Conservation (phyloP, 2,113 vertebrate genomes). For the Oryzias curvinotus region DNA sequence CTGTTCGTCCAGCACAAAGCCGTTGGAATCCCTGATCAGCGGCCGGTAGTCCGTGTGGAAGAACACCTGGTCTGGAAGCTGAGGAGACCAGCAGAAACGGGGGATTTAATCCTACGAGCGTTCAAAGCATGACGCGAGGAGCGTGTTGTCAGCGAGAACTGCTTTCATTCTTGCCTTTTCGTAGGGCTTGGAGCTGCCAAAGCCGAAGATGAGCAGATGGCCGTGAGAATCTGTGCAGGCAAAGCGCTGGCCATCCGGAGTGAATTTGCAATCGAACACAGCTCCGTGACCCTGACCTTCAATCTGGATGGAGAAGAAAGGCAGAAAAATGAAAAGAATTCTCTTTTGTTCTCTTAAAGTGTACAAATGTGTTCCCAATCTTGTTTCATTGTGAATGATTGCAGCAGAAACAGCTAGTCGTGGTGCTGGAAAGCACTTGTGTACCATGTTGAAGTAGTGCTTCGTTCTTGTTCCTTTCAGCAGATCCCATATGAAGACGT, state of each 20-base stretch:
- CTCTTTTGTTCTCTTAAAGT: no score
- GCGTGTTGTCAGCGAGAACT: background rate
- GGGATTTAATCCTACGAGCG: background rate
- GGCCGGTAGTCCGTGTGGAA: constrained; percentile 98
- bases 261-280: constrained; percentile 98
- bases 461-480: constrained; percentile 86
- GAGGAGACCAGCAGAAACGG: constrained; percentile 5
- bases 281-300: constrained; percentile 97
- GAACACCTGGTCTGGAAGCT: constrained; percentile 99
- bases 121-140: no score
- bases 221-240: constrained; percentile 97
- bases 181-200: constrained; percentile 90
- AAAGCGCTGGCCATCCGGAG: constrained; percentile 93
- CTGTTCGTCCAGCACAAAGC: constrained; percentile 96
- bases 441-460: constrained; percentile 96
- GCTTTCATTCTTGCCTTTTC: constrained; percentile 83
- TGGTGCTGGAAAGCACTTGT: background rate
- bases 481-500: constrained; percentile 95
- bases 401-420: background rate
- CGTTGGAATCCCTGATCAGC: constrained; percentile 90
- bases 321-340: background rate
- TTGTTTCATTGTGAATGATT: no score
- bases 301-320: constrained; percentile 77
- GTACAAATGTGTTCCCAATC: no score
- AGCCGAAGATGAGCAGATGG: constrained; percentile 94